These are phyloP conservation scores for Sphaerophoria rueppellii DNA, from an alignment of 2,888 invertebrate species.

Conservation along the genomic window DNA sequence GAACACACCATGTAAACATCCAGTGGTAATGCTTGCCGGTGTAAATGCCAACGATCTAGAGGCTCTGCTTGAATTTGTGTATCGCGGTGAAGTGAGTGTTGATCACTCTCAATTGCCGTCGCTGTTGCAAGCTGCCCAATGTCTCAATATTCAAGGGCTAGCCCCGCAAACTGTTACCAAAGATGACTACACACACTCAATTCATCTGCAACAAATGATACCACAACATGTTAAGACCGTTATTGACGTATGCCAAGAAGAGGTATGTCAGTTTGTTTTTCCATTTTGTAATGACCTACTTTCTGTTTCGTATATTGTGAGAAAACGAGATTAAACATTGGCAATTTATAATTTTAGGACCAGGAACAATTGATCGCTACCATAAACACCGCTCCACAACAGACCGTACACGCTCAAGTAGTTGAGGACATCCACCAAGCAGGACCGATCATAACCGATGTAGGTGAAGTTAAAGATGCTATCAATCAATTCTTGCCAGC, in stretches of 20 bases:
- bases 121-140: constrained; percentile 85
- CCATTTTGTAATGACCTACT: neutral
- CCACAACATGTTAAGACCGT: constrained; percentile 81
- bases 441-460: constrained; percentile 81
- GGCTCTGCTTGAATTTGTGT: constrained; percentile 85
- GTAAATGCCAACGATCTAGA: constrained; percentile 85
- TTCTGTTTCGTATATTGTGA: too few species aligned
- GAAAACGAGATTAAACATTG: neutral
- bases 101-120: constrained; percentile 86
- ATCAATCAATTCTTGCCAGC: constrained; percentile 83
- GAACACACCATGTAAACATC: constrained; percentile 86
- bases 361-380: constrained; percentile 82
- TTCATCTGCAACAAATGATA: constrained; percentile 82
- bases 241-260: constrained; percentile 75
- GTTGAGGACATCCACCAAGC: constrained; percentile 81
- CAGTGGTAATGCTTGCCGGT: constrained; percentile 86
- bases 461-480: constrained; percentile 81
- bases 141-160: constrained; percentile 85
- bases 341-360: constrained; percentile 73
- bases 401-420: constrained; percentile 82
- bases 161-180: constrained; percentile 83
- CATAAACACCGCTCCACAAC: constrained; percentile 81
- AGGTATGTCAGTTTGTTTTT: constrained; percentile 47
- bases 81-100: constrained; percentile 86
- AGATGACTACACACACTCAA: constrained; percentile 82